phyloP scores from a whole-genome alignment of 2,888 invertebrate species.

The Mantis religiosa region DNA sequence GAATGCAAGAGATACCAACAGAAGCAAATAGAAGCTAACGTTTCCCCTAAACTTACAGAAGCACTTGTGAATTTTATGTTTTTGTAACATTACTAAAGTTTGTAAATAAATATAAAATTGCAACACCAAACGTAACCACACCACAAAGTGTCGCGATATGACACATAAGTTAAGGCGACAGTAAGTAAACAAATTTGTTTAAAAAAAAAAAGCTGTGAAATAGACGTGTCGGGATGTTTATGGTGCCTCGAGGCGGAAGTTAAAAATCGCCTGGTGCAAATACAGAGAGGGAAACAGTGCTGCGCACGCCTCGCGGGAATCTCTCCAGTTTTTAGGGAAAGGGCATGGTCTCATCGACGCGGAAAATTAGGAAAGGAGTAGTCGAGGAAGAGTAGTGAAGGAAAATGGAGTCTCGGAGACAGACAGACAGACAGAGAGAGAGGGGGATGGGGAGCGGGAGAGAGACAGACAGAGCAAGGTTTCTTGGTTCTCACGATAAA shows the following conservation, averaged over 20 bases:
- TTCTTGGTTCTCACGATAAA: background rate
- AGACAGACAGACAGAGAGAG: background rate
- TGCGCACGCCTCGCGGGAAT: background rate
- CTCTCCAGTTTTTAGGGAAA: background rate
- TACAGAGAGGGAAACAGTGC: background rate
- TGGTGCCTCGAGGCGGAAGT: slow-evolving; percentile 9
- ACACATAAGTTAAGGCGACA: too few relatives aligned
- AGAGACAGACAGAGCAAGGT: too few relatives aligned
- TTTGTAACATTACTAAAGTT: too few relatives aligned
- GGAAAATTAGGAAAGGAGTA: slow-evolving; percentile 29
- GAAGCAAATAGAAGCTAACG: too few relatives aligned
- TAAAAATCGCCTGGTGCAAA: slow-evolving; percentile 6
- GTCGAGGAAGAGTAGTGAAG: background rate
- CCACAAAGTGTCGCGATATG: too few relatives aligned
- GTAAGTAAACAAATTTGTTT: too few relatives aligned
- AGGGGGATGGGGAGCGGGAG: too few relatives aligned
- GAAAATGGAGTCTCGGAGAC: background rate
- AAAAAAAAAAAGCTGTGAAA: slow-evolving; percentile 5
- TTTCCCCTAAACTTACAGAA: too few relatives aligned
- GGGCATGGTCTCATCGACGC: slow-evolving; percentile 20
- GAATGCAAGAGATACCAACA: too few relatives aligned
- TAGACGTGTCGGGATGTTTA: slow-evolving; percentile 6
- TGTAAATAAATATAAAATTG: too few relatives aligned
- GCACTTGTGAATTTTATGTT: too few relatives aligned
- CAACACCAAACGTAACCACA: too few relatives aligned